Evolutionary conservation across 2,113 vertebrate genomes (phyloP).

Genomic region (Nibea albiflora): DNA sequence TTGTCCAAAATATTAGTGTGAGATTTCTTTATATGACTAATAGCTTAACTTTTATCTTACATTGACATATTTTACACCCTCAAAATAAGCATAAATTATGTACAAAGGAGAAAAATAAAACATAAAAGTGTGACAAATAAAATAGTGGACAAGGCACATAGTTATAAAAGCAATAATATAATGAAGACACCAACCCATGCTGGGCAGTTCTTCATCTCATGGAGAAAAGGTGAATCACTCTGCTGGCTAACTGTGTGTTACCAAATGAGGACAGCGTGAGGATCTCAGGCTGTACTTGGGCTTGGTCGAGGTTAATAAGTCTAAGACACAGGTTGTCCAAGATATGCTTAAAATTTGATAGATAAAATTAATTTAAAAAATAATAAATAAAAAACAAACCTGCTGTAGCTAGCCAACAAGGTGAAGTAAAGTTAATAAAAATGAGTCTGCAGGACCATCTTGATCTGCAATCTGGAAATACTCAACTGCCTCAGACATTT

Average conservation of each 20-base stretch:
- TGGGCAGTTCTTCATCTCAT: not conserved
- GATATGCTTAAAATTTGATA: not conserved
- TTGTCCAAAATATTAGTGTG: not conserved
- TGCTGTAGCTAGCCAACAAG: not conserved
- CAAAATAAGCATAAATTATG: not conserved
- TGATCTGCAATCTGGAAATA: conserved; percentile 7
- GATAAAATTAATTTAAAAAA: not conserved
- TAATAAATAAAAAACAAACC: too few species aligned
- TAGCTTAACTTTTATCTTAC: not conserved
- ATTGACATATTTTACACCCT: not conserved
- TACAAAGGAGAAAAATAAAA: not conserved
- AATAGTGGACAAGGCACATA: not conserved
- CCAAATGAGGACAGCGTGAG: conserved; percentile 34
- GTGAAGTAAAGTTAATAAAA: not conserved
- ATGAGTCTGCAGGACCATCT: conserved; percentile 2
- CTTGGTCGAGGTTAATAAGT: not conserved
- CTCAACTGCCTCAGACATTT: not conserved
- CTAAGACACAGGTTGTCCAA: conserved; percentile 10
- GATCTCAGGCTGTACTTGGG: conserved; percentile 23
- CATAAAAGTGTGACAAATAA: not conserved
- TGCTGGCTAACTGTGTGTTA: conserved; percentile 34
- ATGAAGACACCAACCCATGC: not conserved
- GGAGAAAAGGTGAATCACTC: conserved; percentile 15
- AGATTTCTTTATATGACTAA: not conserved
- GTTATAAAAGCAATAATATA: not conserved